These are phyloP conservation scores for Sminthurides aquaticus DNA, from an alignment of 2,888 invertebrate genomes.

Conservation along the genomic window DNA sequence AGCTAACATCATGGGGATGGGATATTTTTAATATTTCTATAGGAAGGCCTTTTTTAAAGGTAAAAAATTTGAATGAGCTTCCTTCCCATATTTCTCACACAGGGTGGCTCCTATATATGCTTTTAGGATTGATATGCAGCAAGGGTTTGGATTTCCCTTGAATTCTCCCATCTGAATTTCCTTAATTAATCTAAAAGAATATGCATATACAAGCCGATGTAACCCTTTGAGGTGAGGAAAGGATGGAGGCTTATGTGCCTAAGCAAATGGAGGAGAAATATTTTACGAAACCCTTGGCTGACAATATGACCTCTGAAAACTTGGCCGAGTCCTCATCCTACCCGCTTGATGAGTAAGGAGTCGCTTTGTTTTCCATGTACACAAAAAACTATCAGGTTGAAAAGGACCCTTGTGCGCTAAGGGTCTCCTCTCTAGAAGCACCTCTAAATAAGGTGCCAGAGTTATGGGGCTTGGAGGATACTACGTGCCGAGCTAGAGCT, in stretches of 20 bases:
- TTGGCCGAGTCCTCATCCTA: too few species aligned
- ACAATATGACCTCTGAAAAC: too few species aligned
- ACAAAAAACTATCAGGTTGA: neutral
- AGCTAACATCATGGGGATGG: too few species aligned
- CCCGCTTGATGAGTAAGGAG: neutral
- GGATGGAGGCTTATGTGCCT: neutral
- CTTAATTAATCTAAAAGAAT: neutral
- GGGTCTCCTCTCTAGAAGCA: neutral
- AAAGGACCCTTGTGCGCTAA: neutral
- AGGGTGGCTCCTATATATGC: neutral
- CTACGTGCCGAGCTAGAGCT: too few species aligned
- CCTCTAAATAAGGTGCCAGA: too few species aligned
- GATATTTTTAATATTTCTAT: too few species aligned
- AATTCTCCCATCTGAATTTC: neutral
- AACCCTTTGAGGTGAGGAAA: neutral
- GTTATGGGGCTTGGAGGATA: too few species aligned
- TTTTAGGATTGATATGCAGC: neutral
- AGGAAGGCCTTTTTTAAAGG: neutral
- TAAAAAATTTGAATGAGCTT: neutral
- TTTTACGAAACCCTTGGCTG: too few species aligned
- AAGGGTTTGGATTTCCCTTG: neutral
- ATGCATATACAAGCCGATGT: too few species aligned
- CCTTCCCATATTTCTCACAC: neutral
- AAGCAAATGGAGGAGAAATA: too few species aligned
- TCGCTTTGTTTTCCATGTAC: neutral